Conservation (phyloP, 2,113 vertebrate genomes). For the Cariama cristata region DNA sequence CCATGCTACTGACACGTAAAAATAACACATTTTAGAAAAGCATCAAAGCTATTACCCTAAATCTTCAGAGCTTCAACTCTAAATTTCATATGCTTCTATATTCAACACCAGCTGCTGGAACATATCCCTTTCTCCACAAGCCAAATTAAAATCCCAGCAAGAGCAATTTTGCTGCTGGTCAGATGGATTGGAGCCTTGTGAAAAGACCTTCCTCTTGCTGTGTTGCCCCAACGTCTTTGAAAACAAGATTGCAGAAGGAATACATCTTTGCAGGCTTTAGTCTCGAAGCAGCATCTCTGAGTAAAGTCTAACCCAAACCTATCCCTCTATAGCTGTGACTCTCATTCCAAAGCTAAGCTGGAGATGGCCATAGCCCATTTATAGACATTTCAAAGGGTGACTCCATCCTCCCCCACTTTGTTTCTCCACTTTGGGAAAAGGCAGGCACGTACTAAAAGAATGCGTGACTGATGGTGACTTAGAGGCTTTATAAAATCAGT, state of each 20-base stretch:
- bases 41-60: background rate
- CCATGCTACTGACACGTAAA: background rate
- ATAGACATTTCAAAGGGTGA: background rate
- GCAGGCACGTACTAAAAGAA: background rate
- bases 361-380: background rate
- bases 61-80: background rate
- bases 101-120: background rate
- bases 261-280: background rate
- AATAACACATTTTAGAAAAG: background rate
- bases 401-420: background rate
- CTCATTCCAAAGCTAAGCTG: background rate
- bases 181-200: background rate
- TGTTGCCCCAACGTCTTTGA: background rate
- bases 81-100: background rate
- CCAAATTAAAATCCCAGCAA: background rate
- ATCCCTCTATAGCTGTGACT: background rate
- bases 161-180: background rate
- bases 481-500: background rate
- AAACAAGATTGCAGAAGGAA: background rate
- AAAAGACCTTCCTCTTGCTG: background rate
- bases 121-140: background rate
- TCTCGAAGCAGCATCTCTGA: background rate
- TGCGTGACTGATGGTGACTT: background rate
- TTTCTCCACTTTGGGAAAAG: background rate
- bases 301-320: background rate